phyloP scores from a whole-genome alignment of 23 tunicate genomes.

The Halocynthia roretzi region DNA sequence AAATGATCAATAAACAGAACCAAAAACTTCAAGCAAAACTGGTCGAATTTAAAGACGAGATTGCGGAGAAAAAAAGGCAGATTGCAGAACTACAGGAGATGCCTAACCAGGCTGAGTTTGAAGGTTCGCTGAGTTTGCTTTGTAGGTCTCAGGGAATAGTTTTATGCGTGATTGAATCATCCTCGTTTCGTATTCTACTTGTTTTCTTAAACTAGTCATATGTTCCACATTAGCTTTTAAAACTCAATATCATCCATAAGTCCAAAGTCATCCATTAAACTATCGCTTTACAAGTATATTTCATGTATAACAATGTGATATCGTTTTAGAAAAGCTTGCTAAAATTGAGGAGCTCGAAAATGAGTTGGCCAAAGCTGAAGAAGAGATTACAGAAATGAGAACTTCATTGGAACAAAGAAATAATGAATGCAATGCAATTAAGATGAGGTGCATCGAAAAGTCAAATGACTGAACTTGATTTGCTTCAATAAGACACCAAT shows the following conservation, averaged over 20 bases:
- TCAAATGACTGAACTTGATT: no score
- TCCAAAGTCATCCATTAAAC: background rate
- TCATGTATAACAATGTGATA: background rate
- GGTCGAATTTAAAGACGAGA: slow-evolving; percentile 16
- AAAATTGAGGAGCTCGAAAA: slow-evolving; percentile 33
- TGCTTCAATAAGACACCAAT: no score
- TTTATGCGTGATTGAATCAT: no score
- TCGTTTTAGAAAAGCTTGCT: slow-evolving; percentile 13
- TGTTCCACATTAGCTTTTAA: background rate
- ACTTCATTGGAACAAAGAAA: background rate
- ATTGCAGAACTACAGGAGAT: slow-evolving; percentile 36
- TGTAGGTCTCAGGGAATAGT: no score
- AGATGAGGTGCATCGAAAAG: background rate
- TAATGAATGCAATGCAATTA: background rate
- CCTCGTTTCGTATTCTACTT: no score
- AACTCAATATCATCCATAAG: no score
- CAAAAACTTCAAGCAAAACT: slow-evolving; percentile 34
- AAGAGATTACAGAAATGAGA: background rate
- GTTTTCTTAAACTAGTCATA: background rate
- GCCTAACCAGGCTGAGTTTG: slow-evolving; percentile 40
- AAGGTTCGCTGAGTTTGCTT: slow-evolving; percentile 3
- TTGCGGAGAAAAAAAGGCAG: slow-evolving; percentile 22
- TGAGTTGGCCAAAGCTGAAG: slow-evolving; percentile 13
- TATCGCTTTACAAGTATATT: background rate
- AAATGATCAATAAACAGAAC: slow-evolving; percentile 31